Evolutionary conservation across 2,797 vertebrate species (phyloP).

Genomic region (Acipenser ruthenus): DNA sequence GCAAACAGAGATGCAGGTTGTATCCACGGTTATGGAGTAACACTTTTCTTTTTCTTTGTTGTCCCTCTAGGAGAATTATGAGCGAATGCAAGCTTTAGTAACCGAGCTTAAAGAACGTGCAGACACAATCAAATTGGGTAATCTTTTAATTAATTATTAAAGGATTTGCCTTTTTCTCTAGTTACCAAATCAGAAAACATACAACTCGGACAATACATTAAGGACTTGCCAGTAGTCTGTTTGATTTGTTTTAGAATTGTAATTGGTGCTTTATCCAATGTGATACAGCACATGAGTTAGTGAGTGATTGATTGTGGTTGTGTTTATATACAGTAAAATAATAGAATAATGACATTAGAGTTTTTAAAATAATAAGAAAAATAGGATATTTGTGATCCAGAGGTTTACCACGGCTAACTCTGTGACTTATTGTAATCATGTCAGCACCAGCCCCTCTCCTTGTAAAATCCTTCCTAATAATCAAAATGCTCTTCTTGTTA

Average conservation of each 20-base stretch:
- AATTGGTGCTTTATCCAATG: no score
- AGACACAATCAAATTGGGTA: conserved; percentile 81
- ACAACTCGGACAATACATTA: no score
- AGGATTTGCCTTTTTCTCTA: neutral
- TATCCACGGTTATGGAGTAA: neutral
- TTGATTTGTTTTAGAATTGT: no score
- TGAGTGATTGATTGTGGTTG: no score
- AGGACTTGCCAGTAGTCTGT: no score
- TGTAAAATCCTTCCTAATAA: neutral
- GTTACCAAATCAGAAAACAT: no score
- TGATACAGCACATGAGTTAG: no score
- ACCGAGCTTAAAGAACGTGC: conserved; percentile 67
- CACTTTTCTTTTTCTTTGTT: conserved; percentile 24
- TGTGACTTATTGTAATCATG: no score
- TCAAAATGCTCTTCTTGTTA: conserved; percentile 23
- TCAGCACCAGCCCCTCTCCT: no score
- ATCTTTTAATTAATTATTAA: conserved; percentile 17
- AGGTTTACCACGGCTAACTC: neutral
- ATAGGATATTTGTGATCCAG: neutral
- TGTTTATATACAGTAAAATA: conserved; percentile 8
- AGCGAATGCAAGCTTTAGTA: conserved; percentile 82
- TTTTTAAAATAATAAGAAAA: neutral
- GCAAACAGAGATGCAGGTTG: neutral
- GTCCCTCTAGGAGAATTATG: conserved; percentile 81
- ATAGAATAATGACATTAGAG: neutral